Conservation (phyloP, 2,113 vertebrate species). For the Narcine bancroftii region DNA sequence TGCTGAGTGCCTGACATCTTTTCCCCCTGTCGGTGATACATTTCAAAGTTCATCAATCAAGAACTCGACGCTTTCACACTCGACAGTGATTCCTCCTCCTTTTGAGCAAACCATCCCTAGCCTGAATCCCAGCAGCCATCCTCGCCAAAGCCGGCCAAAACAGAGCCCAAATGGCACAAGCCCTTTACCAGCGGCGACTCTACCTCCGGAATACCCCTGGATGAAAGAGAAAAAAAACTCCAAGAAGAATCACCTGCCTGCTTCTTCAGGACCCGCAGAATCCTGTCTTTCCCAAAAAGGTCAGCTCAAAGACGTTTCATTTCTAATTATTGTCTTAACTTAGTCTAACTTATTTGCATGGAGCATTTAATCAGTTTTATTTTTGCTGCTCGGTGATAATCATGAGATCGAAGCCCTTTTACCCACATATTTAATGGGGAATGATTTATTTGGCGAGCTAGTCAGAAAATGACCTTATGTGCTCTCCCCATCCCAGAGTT, state of each 20-base stretch:
- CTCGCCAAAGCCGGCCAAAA: slow-evolving; percentile 82
- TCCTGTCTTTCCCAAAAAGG: slow-evolving; percentile 85
- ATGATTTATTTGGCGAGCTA: slow-evolving; percentile 75
- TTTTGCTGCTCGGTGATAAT: slow-evolving; percentile 25
- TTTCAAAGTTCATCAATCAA: slow-evolving; percentile 99
- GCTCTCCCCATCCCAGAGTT: slow-evolving; percentile 78
- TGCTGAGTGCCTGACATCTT: slow-evolving; percentile 99
- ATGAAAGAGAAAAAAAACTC: slow-evolving; percentile 95
- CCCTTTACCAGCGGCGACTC: slow-evolving; percentile 68
- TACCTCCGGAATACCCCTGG: slow-evolving; percentile 88
- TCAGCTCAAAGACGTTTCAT: slow-evolving; percentile 62
- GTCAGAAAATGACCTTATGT: slow-evolving; percentile 72
- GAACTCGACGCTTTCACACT: slow-evolving; percentile 93
- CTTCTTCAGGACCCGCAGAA: slow-evolving; percentile 62
- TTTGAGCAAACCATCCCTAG: slow-evolving; percentile 92
- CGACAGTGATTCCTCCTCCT: slow-evolving; percentile 97
- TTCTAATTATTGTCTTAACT: slow-evolving; percentile 32
- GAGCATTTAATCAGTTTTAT: slow-evolving; percentile 22
- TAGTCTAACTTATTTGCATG: slow-evolving; percentile 30
- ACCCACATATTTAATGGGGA: slow-evolving; percentile 68
- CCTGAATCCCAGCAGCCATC: slow-evolving; percentile 80
- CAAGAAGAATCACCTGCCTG: slow-evolving; percentile 69
- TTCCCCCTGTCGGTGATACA: slow-evolving; percentile 98
- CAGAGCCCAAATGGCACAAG: slow-evolving; percentile 70
- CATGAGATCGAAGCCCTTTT: slow-evolving; percentile 47